Base-by-base conservation (phyloP, 1,140 invertebrate genomes). In the Microplitis demolitor region DNA sequence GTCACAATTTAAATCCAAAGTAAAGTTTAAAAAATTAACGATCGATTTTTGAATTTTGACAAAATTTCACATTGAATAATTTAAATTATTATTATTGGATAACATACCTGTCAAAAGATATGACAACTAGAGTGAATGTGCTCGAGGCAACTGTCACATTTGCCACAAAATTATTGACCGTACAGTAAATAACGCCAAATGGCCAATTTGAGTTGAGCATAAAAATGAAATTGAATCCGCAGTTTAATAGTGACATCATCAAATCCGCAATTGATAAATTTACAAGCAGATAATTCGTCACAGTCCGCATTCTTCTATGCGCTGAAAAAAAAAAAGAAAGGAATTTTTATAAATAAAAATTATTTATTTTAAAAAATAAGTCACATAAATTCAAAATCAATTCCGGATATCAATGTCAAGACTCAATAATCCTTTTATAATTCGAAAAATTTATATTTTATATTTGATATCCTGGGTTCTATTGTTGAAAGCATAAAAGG, bases 221-320 rank as follows among this genome's bases (percentile, higher is more conserved):
- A 86, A 95, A 97, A 76, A 93, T 93, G 80, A 95, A 97, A 85
- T 96, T 97, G 86, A 97, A 97, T 72, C 94, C 91, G 75, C 96
- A 96, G 85, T 97, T 98, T 69, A 97, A 88, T 0, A 94, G 91
- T 0, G 96, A 94, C 85, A 97, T 95, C 88, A 97, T 92, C 51
- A 95, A 89, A 82, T 97, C 96, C n/a, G 96, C 95, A 8, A 95
- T 89, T 58, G 95, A 95, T 58, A 97, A 87, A 81, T 97, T 98
- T 9, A 97, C 93, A 68, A 98, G 87, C 81, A 97, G 96, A 83
- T 97, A 97, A 87, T 98, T 98, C 66, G 96, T 97, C 4, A 97
- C 94, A 0, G 95, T 97, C 53, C 96, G 86, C 96, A 98, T 97
- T 73, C 95, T 88, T 73, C 94, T 90, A 86, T 96, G 94, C 66